phyloP scores from a whole-genome alignment of 2,797 vertebrate genomes.

The Lutjanus argentimaculatus region DNA sequence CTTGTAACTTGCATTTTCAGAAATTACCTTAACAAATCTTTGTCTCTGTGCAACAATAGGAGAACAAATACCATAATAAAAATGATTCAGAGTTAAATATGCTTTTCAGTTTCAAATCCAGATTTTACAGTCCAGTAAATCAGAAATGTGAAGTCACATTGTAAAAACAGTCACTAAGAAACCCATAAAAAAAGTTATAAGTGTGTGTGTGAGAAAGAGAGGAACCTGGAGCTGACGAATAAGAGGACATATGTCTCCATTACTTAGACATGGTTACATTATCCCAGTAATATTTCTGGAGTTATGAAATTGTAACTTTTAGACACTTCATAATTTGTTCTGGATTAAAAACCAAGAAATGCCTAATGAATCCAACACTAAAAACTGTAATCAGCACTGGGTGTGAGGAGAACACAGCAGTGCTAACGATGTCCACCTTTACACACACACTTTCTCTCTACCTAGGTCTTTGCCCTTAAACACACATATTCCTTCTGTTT shows the following conservation, averaged over 20 bases:
- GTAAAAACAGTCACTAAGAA: not conserved
- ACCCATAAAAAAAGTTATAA: not conserved
- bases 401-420: not conserved
- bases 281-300: not conserved
- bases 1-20: not conserved
- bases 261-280: not conserved
- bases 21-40: conserved; percentile 16
- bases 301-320: not conserved
- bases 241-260: not conserved
- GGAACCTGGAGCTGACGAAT: not conserved
- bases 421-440: conserved; percentile 16
- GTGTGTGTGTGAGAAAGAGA: not conserved
- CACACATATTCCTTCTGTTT: conserved; percentile 19
- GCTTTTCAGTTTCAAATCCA: conserved; percentile 6
- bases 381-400: not conserved
- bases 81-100: conserved; percentile 1
- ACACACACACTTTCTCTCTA: conserved; percentile 1
- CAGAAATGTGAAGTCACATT: not conserved
- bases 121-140: conserved; percentile 16
- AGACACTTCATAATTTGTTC: not conserved
- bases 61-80: conserved; percentile 13
- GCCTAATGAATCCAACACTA: not conserved
- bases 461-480: not conserved
- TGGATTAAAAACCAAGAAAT: not conserved
- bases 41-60: conserved; percentile 8